Base-by-base conservation (phyloP, 2,113 vertebrate genomes). In the Choloepus hoffmanni region DNA sequence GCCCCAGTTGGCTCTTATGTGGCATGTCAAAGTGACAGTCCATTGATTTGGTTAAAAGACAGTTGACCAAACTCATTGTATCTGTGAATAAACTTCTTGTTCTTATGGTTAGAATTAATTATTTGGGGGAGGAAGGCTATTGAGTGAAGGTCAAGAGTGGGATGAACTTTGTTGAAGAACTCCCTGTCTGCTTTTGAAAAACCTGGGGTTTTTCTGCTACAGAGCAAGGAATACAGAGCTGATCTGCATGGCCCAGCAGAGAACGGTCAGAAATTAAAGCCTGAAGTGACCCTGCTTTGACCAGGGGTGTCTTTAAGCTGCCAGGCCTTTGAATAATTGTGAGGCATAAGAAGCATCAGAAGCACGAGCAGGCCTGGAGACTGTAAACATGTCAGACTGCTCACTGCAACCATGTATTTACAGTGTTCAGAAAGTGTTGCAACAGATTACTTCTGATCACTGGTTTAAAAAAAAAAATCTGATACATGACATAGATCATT, bases 41-140 rank as follows among this genome's bases (percentile, higher is more conserved):
- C 88, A 48, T 10, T 90, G 84, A 79, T 33, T 45, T 77, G 50
- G 21, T 53, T 85, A 77, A 53, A 94, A 94, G 82, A 84, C 12
- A 60, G 45, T 1, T 90, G 68, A 62, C 26, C 5, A 36, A 93
- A 84, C 28, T 84, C 65, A 45, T 45, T 36, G 40, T 16, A 48
- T 14, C n/a, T 50, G 30, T 92, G 40, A 86, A 45, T 85, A 65
- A 72, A 65, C 36, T 74, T 84, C 63, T 67, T 0, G 0, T 70
- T 70, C 81, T 86, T 70, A 78, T 15, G 5, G 23, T 45, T 65
- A 81, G 40, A 68, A 48, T 21, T 60, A 26, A 16, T 58, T 43
- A 70, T 68, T 90, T 55, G 48, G 33, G 33, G 24, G 33, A 85
- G 33, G 11, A 15, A 33, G 72, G 30, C 70, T 36, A 72, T 1